Evolutionary conservation across 2,113 vertebrate genomes (phyloP).

Genomic region (Cathartes aura): DNA sequence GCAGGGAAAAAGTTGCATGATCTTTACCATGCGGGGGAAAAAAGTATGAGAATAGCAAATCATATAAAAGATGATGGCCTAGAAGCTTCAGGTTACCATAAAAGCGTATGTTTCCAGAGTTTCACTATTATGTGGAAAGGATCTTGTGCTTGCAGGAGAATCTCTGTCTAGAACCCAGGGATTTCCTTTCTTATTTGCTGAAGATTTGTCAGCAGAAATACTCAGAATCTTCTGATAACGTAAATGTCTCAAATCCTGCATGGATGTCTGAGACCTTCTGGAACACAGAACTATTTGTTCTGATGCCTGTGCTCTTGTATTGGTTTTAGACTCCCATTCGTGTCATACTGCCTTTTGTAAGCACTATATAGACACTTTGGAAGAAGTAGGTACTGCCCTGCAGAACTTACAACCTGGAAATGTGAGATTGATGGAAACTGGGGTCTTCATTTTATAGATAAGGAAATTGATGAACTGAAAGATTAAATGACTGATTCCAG

Average conservation of each 20-base stretch:
- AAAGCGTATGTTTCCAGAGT: neutral
- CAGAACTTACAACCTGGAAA: neutral
- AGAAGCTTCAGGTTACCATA: neutral
- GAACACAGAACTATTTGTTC: neutral
- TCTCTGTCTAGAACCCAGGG: neutral
- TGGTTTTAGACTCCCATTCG: neutral
- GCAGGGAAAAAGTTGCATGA: neutral
- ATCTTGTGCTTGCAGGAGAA: neutral
- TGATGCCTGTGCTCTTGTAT: accelerated
- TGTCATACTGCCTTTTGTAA: neutral
- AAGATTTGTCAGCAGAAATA: neutral
- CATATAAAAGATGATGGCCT: neutral
- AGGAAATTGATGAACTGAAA: neutral
- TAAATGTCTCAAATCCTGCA: neutral
- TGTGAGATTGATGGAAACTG: neutral
- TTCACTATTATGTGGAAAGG: neutral
- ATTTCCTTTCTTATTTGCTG: neutral
- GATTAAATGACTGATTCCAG: neutral
- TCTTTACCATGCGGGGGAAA: neutral
- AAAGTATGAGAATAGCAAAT: neutral
- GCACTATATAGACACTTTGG: neutral
- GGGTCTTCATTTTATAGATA: neutral
- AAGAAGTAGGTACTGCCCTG: neutral
- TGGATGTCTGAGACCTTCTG: neutral
- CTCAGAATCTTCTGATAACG: neutral